Base-by-base conservation (phyloP, 2,797 vertebrate species). In the Hippoglossus hippoglossus region DNA sequence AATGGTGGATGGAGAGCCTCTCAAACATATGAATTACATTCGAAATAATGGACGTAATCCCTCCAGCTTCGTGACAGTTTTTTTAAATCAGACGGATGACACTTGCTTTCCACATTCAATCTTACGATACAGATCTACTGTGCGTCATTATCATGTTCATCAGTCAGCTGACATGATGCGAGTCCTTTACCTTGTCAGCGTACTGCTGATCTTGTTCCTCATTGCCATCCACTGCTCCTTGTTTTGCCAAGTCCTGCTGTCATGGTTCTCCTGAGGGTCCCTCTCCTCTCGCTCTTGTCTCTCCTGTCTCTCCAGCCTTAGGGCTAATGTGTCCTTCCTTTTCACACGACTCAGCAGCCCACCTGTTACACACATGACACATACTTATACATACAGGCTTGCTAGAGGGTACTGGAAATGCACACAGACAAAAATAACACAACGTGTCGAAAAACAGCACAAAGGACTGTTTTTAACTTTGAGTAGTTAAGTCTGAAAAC, bases 291-390 rank as follows among this genome's bases (percentile, higher is more conserved):
- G 55, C 65, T 75, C 74, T 16, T 80, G 70, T 56, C 73, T 57
- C 66, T 74, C 73, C 21, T 81, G 69, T 56, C 94, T 88, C 92
- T 95, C 96, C 90, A 97, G 85, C 88, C 95, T 98, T 81, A 97
- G 92, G 1, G 97, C 97, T 0, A 99, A 80, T 0, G 97, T 98
- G 83, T 98, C 97, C 89, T 99, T 99, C 80, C 98, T 95, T 84
- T 94, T 96, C 63, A 99, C 96, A 53, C 95, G 97, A 77, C 92
- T 96, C 4, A 96, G 97, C 77, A 99, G 91, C 0, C 94, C 94
- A 87, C 94, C 98, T 99, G 39, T 41, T 3, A 63, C 22, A 77
- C 41, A 76, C 6, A 63, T 18, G 5, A 44, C 5, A 2, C n/a
- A 25, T 2, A 24, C 2, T 53, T 31, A 41, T 4, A 53, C 6